Conservation (phyloP, 2,113 vertebrate genomes). For the Neodon shergylaensis region DNA sequence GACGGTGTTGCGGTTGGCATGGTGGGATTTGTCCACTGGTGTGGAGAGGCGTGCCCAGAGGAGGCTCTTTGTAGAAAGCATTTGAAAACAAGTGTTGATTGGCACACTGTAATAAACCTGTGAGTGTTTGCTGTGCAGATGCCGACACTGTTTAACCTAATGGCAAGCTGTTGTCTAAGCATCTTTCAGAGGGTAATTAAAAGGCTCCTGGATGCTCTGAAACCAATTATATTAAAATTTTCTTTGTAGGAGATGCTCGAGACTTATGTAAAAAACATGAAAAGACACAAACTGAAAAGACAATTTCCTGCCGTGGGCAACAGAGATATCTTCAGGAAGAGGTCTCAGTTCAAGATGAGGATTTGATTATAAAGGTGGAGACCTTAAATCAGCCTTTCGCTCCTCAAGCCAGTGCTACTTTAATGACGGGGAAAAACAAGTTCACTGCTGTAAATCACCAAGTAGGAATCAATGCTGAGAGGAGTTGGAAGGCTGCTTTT, state of each 20-base stretch:
- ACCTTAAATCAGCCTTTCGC: conserved; percentile 26
- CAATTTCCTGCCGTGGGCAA: not conserved
- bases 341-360: not conserved
- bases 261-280: conserved; percentile 16
- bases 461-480: conserved; percentile 65
- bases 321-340: not conserved
- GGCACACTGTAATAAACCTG: conserved; percentile 65
- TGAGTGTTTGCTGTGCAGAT: conserved; percentile 54
- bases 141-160: conserved; percentile 73
- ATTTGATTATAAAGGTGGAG: not conserved
- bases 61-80: conserved; percentile 30
- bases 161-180: conserved; percentile 74
- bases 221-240: conserved; percentile 62
- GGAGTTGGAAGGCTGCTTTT: not conserved
- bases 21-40: not conserved
- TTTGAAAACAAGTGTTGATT: conserved; percentile 59
- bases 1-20: not conserved
- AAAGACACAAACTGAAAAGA: conserved; percentile 1
- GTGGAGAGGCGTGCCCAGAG: not conserved
- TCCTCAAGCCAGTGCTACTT: not conserved
- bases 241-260: conserved; percentile 55
- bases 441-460: conserved; percentile 78
- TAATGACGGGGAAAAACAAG: conserved; percentile 70
- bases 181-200: conserved; percentile 73
- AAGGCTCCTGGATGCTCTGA: conserved; percentile 47